These are phyloP conservation scores for Gymnocephalus cernua DNA, from an alignment of 2,113 vertebrate genomes.

Conservation along the genomic window DNA sequence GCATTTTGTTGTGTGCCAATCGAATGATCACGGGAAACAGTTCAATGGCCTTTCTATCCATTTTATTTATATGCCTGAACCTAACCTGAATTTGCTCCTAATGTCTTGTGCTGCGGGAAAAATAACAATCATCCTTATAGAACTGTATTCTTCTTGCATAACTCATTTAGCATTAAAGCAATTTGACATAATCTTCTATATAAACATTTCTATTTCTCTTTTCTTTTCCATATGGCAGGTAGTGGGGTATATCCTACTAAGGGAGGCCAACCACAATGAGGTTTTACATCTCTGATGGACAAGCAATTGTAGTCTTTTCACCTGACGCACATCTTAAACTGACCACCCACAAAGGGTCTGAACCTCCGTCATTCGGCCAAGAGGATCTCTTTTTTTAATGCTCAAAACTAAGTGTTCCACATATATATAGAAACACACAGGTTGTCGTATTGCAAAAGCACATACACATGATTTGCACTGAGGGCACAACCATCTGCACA, in stretches of 20 bases:
- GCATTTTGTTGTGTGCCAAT: too few species aligned
- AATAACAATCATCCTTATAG: background rate
- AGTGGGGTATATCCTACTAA: background rate
- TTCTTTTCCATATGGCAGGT: background rate
- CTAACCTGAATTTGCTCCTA: background rate
- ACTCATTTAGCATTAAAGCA: background rate
- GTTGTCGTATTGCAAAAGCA: slow-evolving; percentile 19
- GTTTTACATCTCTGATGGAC: background rate
- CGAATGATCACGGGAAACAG: too few species aligned
- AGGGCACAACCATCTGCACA: slow-evolving; percentile 43
- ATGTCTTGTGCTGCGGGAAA: background rate
- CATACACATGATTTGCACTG: slow-evolving; percentile 8
- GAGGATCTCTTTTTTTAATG: background rate
- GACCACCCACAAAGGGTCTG: background rate
- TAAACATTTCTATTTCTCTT: background rate
- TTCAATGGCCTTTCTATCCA: too few species aligned
- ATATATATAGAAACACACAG: background rate
- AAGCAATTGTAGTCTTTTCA: background rate
- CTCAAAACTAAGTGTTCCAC: slow-evolving; percentile 15
- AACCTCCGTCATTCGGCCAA: background rate
- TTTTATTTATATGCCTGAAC: background rate
- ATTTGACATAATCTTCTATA: background rate
- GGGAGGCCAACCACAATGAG: background rate
- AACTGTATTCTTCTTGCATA: background rate
- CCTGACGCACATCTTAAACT: background rate